phyloP scores from a whole-genome alignment of 2,113 vertebrate species.

The Gopherus flavomarginatus region DNA sequence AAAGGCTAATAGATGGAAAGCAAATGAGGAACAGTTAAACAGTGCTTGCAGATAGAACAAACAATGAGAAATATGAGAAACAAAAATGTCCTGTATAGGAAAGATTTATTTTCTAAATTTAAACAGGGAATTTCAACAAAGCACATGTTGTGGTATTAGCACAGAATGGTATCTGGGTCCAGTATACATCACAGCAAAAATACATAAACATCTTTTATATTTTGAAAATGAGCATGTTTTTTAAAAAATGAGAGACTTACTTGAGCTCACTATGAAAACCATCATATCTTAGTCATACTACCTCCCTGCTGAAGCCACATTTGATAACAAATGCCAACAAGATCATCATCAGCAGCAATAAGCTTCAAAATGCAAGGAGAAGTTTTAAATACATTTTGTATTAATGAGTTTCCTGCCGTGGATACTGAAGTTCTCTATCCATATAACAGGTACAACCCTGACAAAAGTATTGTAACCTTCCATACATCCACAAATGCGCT shows the following conservation, averaged over 20 bases:
- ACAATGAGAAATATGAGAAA: neutral
- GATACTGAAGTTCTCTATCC: neutral
- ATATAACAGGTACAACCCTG: neutral
- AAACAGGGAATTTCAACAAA: neutral
- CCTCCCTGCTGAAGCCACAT: neutral
- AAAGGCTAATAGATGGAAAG: neutral
- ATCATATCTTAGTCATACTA: neutral
- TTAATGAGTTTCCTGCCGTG: neutral
- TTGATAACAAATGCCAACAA: neutral
- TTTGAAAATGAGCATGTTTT: neutral
- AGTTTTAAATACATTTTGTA: neutral
- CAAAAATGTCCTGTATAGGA: neutral
- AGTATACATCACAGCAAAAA: neutral
- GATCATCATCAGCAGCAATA: neutral
- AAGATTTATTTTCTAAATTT: neutral
- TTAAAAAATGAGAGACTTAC: neutral
- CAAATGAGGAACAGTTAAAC: neutral
- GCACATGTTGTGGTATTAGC: neutral
- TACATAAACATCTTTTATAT: neutral
- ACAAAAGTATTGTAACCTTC: neutral
- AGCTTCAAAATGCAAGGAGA: neutral
- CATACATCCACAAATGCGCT: neutral
- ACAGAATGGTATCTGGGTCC: neutral
- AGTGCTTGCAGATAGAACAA: slow-evolving; percentile 6
- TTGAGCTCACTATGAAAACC: neutral